phyloP scores from a whole-genome alignment of 2,113 vertebrate species.

The Brienomyrus brachyistius region DNA sequence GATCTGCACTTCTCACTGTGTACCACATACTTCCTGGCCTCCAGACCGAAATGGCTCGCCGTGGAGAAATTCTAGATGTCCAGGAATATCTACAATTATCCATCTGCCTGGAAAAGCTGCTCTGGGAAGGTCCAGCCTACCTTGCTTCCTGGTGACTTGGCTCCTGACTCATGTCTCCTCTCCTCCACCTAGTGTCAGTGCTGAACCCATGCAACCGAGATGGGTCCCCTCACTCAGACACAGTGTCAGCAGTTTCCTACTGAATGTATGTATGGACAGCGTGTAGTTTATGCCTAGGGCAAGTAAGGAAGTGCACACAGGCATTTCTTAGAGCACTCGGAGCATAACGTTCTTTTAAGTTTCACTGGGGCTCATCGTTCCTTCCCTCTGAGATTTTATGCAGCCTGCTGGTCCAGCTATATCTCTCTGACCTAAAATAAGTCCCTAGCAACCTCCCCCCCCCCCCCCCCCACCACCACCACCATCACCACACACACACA shows the following conservation, averaged over 20 bases:
- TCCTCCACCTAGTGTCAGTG: no score
- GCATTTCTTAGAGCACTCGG: conserved; percentile 35
- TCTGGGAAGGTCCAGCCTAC: no score
- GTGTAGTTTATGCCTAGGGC: background rate
- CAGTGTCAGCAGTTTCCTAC: no score
- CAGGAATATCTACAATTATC: background rate
- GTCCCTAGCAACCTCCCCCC: conserved; percentile 44
- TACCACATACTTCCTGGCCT: background rate
- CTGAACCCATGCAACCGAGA: no score
- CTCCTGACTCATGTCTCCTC: no score
- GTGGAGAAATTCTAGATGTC: background rate
- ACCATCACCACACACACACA: background rate
- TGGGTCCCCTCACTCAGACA: no score
- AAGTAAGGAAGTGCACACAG: background rate
- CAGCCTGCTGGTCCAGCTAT: conserved; percentile 58
- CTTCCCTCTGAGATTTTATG: conserved; percentile 68
- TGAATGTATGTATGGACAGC: background rate
- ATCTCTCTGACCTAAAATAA: conserved; percentile 66
- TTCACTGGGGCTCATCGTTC: conserved; percentile 49
- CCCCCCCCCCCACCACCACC: no score
- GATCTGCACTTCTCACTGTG: background rate
- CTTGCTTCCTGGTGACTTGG: no score
- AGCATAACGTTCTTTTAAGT: conserved; percentile 46
- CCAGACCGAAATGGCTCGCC: background rate
- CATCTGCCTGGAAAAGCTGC: no score